Conservation (phyloP, 2,888 invertebrate species). For the Polylopha cassiicola region DNA sequence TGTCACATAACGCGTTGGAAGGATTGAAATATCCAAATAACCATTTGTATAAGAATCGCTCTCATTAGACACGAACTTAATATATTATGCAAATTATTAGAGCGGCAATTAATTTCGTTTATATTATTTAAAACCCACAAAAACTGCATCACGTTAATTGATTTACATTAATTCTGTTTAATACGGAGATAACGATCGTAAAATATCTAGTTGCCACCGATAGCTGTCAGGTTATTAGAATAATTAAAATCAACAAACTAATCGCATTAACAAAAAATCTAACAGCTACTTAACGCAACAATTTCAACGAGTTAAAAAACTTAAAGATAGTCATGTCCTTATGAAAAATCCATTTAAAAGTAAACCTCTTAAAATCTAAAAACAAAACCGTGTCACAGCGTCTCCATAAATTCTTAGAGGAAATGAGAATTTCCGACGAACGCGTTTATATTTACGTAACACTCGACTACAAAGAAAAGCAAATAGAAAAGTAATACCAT, state of each 20-base stretch:
- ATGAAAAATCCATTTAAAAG: constrained; percentile 12
- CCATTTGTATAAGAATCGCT: too few species aligned
- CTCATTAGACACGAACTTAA: too few species aligned
- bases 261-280: constrained; percentile 17
- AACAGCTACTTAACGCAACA: constrained; percentile 17
- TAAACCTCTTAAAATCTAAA: constrained; percentile 28
- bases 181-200: constrained; percentile 17
- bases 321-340: constrained; percentile 9
- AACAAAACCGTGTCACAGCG: constrained; percentile 30
- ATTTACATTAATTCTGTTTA: constrained; percentile 16
- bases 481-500: constrained; percentile 75
- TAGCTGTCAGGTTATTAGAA: constrained; percentile 15
- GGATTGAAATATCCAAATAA: too few species aligned
- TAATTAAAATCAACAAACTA: constrained; percentile 15
- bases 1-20: too few species aligned
- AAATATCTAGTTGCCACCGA: constrained; percentile 20
- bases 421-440: constrained; percentile 70
- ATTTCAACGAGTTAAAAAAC: constrained; percentile 16
- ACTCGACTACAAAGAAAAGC: constrained; percentile 74
- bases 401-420: constrained; percentile 59
- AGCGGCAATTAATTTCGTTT: constrained; percentile 13
- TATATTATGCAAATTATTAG: constrained; percentile 16
- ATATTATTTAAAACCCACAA: constrained; percentile 15
- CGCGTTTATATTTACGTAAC: constrained; percentile 72
- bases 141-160: constrained; percentile 13